Conservation (phyloP, 2,113 vertebrate species). For the Procapra przewalskii region DNA sequence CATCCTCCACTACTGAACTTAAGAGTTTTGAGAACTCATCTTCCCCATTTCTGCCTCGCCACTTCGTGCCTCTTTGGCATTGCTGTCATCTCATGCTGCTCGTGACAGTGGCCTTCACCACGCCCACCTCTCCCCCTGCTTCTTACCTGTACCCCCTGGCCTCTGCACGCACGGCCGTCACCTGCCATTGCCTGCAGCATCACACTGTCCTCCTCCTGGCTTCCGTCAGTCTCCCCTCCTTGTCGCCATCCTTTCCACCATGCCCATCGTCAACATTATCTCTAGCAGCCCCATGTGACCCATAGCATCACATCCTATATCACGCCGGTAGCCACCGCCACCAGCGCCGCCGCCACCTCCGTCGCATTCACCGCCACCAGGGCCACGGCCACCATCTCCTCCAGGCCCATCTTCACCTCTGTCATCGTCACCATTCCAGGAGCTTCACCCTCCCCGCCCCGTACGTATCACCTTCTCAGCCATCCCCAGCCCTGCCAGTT, state of each 20-base stretch:
- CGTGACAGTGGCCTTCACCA: neutral
- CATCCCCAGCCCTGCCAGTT: neutral
- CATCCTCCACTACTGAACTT: neutral
- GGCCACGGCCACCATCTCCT: fast-evolving
- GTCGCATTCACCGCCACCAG: fast-evolving
- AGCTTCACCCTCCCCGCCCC: neutral
- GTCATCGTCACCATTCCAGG: no score
- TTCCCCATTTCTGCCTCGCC: neutral
- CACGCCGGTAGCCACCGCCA: neutral
- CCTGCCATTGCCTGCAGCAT: neutral
- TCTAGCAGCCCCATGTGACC: neutral
- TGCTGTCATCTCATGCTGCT: neutral
- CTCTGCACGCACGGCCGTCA: neutral
- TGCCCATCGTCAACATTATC: neutral
- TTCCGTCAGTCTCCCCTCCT: neutral
- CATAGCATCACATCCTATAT: neutral
- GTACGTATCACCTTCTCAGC: neutral
- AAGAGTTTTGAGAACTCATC: neutral
- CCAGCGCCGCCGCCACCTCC: fast-evolving
- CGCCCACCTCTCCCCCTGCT: neutral
- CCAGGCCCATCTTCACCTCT: neutral
- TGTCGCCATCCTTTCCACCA: neutral
- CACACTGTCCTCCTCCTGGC: neutral
- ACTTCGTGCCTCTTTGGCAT: neutral
- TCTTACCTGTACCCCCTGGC: neutral